Conservation (phyloP, 1,140 invertebrate species). For the Lordiphosa mommai region DNA sequence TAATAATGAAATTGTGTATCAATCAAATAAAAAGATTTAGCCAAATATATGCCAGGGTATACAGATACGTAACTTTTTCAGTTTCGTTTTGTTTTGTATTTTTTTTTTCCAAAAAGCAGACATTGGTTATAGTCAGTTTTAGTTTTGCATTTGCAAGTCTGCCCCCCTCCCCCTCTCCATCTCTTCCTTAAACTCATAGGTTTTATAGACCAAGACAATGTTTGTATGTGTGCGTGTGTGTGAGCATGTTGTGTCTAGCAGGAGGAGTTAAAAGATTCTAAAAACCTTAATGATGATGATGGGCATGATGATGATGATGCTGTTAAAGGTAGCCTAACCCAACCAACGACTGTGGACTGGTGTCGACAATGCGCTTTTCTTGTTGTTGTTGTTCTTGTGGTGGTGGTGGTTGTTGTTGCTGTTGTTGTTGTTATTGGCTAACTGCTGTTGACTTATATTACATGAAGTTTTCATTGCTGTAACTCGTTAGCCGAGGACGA, state of each 20-base stretch:
- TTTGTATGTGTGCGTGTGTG: too few relatives aligned
- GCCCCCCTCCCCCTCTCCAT: too few relatives aligned
- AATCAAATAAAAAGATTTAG: too few relatives aligned
- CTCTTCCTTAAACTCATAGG: too few relatives aligned
- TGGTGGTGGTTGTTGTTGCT: conserved; percentile 9
- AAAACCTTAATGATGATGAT: conserved; percentile 42
- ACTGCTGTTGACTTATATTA: conserved; percentile 59
- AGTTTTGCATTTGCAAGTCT: too few relatives aligned
- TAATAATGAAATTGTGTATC: too few relatives aligned
- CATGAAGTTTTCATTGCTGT: conserved; percentile 46
- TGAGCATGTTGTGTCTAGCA: conserved; percentile 16
- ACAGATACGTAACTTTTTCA: too few relatives aligned
- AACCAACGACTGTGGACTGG: conserved; percentile 4
- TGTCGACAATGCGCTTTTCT: conserved; percentile 26
- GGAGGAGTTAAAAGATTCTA: conserved; percentile 35
- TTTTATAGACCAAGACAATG: too few relatives aligned
- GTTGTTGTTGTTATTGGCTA: conserved; percentile 31
- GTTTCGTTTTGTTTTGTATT: too few relatives aligned
- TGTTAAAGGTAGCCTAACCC: conserved; percentile 16
- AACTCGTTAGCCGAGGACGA: conserved; percentile 7
- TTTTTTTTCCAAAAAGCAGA: too few relatives aligned
- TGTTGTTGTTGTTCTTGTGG: conserved; percentile 44
- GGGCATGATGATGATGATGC: conserved; percentile 28
- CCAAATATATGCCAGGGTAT: too few relatives aligned
- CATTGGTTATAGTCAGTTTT: too few relatives aligned